Base-by-base conservation (phyloP, 2,888 invertebrate species). In the Mythimna ferrago region DNA sequence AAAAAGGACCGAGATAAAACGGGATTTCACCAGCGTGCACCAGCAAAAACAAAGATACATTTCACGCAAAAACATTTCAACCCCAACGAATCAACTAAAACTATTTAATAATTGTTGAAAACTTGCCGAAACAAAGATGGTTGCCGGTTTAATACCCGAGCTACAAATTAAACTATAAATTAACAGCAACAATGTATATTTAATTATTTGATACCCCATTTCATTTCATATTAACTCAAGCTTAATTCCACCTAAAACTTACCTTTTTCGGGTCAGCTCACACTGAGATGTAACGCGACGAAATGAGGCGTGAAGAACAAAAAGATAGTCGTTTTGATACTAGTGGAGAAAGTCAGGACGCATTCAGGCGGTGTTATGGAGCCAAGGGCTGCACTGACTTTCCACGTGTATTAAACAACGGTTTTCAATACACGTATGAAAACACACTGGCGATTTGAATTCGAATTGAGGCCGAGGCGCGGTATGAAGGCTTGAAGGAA, bases 91-190 rank as follows among this genome's bases (percentile, higher is more conserved):
- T 61, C 21, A 65, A 71, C 60, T 58, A 32, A 54, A 84, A 63
- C 68, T 74, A 81, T 74, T 71, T 58, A 56, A 73, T 67, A 71
- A 62, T 60, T 71, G 71, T 71, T 78, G 35, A 65, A 72, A 74
- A 82, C 73, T 74, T 61, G 61, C 54, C 77, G 35, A 77, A 80
- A 79, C 83, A 82, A 81, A 73, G 69, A 70, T 35, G 67, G 70
- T 44, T 51, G 67, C 32, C 73, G 11, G 41, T 65, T 72, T 68
- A 66, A 78, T 58, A 67, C 66, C 82, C 51, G 14, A 26, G 69
- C 72, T 80, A 71, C 70, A 76, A 83, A 82, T 83, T 74, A 85
- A 83, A 82, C 75, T 75, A 78, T 77, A 83, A 86, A 83, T 80
- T 78, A 78, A 62, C 7, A 51, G 81, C 75, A 79, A 82, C 84